Evolutionary conservation across 2,113 vertebrate species (phyloP).

Genomic region (Cephalopholis sonnerati): DNA sequence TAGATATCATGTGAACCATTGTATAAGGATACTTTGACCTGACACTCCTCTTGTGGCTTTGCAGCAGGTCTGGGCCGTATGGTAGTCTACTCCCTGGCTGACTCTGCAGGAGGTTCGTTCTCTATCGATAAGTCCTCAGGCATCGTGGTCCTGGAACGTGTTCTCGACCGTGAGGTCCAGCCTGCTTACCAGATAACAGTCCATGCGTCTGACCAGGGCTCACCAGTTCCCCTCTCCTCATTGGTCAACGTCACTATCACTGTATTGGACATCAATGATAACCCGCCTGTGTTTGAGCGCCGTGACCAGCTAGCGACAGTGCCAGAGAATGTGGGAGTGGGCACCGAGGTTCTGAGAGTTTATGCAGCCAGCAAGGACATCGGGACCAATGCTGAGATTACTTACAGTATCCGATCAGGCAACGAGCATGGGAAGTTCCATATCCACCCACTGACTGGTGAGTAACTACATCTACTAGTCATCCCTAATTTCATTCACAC

Average conservation of each 20-base stretch:
- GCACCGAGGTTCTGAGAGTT: conserved; percentile 90
- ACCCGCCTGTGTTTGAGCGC: conserved; percentile 95
- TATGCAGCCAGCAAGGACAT: conserved; percentile 97
- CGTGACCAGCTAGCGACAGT: conserved; percentile 93
- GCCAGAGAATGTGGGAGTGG: conserved; percentile 90
- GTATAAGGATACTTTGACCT: neutral
- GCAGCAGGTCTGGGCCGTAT: conserved; percentile 90
- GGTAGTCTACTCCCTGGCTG: conserved; percentile 90
- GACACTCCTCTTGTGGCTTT: conserved; percentile 19
- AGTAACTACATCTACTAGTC: conserved; percentile 28
- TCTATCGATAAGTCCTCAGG: conserved; percentile 92
- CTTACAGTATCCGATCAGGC: conserved; percentile 93
- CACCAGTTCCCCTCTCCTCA: conserved; percentile 87
- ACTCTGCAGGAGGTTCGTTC: conserved; percentile 90
- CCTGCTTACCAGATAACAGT: conserved; percentile 91
- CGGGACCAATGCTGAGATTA: conserved; percentile 96
- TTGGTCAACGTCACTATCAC: conserved; percentile 91
- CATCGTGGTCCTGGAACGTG: conserved; percentile 91
- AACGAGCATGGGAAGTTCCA: conserved; percentile 95
- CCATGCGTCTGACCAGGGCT: conserved; percentile 90
- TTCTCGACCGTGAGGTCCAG: conserved; percentile 93
- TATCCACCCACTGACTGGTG: conserved; percentile 92
- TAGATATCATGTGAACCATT: too few species aligned
- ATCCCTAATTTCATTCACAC: neutral
- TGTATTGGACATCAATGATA: conserved; percentile 97